A percentile compares a stretch with the other conserved stretches of the same genome.
These are phyloP conservation scores for Antheraea mylitta DNA, from an alignment of 1,140 invertebrate genomes.

Conservation along the genomic window DNA sequence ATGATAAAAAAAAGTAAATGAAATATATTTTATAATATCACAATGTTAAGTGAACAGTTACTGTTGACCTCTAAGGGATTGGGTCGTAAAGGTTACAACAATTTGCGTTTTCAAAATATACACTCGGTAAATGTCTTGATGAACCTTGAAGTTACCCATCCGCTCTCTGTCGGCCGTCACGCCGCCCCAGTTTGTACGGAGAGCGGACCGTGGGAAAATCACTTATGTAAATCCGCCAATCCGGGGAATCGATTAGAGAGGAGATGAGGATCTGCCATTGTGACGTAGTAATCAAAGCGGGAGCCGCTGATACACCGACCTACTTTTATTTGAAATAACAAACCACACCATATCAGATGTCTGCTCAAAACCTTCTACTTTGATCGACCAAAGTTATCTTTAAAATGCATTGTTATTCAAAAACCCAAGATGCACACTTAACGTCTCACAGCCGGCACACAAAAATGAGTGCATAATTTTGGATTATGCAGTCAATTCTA, in stretches of 20 bases:
- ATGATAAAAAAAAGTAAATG: neutral
- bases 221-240: constrained; percentile 68
- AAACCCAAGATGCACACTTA: no score
- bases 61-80: neutral
- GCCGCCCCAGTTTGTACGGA: constrained; percentile 51
- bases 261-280: neutral
- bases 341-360: no score
- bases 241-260: constrained; percentile 41
- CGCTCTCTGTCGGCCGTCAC: constrained; percentile 55
- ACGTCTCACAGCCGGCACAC: no score
- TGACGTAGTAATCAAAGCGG: neutral
- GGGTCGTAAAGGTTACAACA: neutral
- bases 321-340: no score
- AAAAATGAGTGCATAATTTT: no score
- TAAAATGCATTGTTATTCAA: no score
- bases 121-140: constrained; percentile 12
- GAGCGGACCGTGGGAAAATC: constrained; percentile 56
- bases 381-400: no score
- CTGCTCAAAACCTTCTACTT: no score
- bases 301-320: neutral
- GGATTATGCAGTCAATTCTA: no score
- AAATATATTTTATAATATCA: neutral
- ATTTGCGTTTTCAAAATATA: constrained; percentile 10
- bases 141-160: constrained; percentile 41
- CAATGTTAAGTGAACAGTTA: neutral